Conservation (phyloP, 2,113 vertebrate species). For the Neodon shergylaensis region DNA sequence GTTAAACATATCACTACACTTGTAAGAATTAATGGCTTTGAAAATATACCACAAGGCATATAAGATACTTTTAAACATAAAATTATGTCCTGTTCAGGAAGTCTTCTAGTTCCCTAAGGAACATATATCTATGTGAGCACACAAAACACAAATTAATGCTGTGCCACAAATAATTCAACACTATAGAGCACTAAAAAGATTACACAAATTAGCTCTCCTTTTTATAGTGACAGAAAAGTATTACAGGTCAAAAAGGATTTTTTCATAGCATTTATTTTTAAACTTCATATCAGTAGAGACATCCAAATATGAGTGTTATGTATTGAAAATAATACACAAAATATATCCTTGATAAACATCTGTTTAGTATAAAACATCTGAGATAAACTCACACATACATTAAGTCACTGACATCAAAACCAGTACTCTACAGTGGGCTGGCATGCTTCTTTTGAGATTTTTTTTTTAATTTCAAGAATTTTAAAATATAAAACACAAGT, state of each 20-base stretch:
- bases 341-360: not conserved
- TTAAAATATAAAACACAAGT: not conserved
- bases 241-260: not conserved
- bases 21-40: not conserved
- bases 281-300: not conserved
- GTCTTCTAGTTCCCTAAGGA: not conserved
- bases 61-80: slow-evolving; percentile 43
- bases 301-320: slow-evolving; percentile 4
- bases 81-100: slow-evolving; percentile 30
- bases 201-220: not conserved
- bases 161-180: not conserved
- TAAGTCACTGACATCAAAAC: not conserved
- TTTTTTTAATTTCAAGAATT: not conserved
- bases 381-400: not conserved
- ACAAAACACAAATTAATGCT: not conserved
- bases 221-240: slow-evolving; percentile 17
- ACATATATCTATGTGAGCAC: not conserved
- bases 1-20: not conserved
- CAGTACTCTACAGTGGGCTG: not conserved
- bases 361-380: not conserved
- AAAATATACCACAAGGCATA: not conserved
- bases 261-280: not conserved
- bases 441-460: not conserved
- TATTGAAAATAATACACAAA: not conserved
- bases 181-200: not conserved